Conservation (phyloP, 2,888 invertebrate species). For the Diplazon laetatorius region DNA sequence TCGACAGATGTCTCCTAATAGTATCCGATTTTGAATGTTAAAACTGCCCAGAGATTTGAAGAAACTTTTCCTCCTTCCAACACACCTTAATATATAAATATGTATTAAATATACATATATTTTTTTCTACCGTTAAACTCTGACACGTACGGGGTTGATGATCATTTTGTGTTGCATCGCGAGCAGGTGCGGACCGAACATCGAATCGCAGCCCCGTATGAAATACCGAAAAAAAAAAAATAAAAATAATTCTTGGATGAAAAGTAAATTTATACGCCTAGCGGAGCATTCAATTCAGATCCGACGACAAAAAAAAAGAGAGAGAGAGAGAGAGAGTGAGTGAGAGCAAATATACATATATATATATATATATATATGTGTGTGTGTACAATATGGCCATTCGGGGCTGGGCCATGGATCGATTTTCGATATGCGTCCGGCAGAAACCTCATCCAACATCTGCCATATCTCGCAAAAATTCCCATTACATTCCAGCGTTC, state of each 20-base stretch:
- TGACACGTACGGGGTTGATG: slow-evolving; percentile 14
- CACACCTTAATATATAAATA: no score
- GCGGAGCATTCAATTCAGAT: slow-evolving; percentile 25
- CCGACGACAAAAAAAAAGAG: neutral
- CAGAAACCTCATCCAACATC: slow-evolving; percentile 19
- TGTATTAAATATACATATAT: no score
- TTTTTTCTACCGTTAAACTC: neutral
- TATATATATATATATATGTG: no score
- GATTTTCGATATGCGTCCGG: slow-evolving; percentile 39
- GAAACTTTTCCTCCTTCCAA: no score
- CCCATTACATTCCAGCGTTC: slow-evolving; percentile 25
- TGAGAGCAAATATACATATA: no score
- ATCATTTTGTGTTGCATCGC: slow-evolving; percentile 11
- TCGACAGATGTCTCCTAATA: no score
- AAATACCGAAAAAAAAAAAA: slow-evolving; percentile 22
- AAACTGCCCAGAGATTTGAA: no score
- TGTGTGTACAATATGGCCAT: slow-evolving; percentile 25
- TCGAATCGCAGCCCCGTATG: slow-evolving; percentile 3
- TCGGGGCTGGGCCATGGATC: neutral
- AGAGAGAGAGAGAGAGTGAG: neutral
- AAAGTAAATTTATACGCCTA: slow-evolving; percentile 33
- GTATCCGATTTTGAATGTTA: no score
- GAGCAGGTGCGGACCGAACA: slow-evolving; percentile 31
- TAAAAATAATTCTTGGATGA: slow-evolving; percentile 24
- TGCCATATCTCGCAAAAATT: slow-evolving; percentile 26